phyloP scores from a whole-genome alignment of 2,797 vertebrate species.

The Gymnothorax reevesii region DNA sequence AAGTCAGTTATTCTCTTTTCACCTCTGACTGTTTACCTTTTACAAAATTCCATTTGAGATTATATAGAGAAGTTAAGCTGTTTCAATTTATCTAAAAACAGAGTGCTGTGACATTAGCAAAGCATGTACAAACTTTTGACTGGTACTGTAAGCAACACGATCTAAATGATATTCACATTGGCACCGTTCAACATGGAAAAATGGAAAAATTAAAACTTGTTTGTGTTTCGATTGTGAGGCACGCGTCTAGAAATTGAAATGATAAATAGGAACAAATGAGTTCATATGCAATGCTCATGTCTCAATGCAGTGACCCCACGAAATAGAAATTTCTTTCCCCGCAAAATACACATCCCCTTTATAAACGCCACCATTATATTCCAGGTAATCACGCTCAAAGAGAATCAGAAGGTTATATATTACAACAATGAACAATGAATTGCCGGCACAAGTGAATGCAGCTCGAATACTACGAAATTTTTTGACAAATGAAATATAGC shows the following conservation, averaged over 20 bases:
- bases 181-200: not conserved
- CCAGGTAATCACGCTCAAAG: not conserved
- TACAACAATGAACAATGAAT: not conserved
- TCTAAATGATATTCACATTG: not conserved
- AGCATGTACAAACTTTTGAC: too few species aligned
- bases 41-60: too few species aligned
- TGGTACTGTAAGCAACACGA: not conserved
- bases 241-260: not conserved
- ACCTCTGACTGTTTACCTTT: too few species aligned
- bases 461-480: slow-evolving; percentile 11
- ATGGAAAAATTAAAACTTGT: not conserved
- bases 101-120: too few species aligned
- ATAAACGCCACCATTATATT: not conserved
- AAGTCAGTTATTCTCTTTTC: too few species aligned
- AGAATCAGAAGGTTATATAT: not conserved
- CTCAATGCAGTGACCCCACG: not conserved
- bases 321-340: not conserved
- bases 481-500: slow-evolving; percentile 82
- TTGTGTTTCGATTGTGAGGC: not conserved
- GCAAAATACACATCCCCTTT: not conserved
- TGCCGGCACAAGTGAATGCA: too few species aligned
- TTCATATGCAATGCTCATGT: not conserved
- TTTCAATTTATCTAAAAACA: too few species aligned
- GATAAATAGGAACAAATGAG: not conserved
- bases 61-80: too few species aligned